These are phyloP conservation scores for Hirudinaria manillensis DNA, from an alignment of 2,888 invertebrate genomes.

Conservation along the genomic window DNA sequence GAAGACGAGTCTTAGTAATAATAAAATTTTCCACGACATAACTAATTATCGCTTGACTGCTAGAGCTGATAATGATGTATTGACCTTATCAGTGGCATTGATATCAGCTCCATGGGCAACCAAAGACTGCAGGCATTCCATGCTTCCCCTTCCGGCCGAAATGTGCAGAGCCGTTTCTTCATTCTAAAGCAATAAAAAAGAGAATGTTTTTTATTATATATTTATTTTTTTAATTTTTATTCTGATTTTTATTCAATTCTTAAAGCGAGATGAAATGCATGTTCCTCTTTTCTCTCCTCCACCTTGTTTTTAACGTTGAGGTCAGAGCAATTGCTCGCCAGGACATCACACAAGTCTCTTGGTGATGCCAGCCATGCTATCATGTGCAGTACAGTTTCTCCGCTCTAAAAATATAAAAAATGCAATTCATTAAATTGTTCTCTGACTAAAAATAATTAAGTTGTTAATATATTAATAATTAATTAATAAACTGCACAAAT, in stretches of 20 bases:
- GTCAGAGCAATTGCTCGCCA: neutral
- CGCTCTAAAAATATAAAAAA: slow-evolving; percentile 47
- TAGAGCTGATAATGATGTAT: neutral
- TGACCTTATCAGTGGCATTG: slow-evolving; percentile 57
- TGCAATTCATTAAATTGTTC: neutral
- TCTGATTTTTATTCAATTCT: neutral
- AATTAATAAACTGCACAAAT: slow-evolving; percentile 1
- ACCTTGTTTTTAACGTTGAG: slow-evolving; percentile 28
- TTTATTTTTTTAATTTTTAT: neutral
- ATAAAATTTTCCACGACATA: too few relatives aligned
- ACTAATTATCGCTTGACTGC: neutral
- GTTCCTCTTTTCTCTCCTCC: neutral
- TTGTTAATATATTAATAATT: neutral
- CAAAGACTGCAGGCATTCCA: slow-evolving; percentile 57
- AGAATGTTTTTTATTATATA: neutral
- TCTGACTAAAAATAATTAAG: neutral
- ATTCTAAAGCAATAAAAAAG: slow-evolving; percentile 52
- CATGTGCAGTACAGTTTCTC: slow-evolving; percentile 59
- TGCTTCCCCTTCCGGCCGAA: slow-evolving; percentile 58
- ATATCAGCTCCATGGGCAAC: slow-evolving; percentile 57
- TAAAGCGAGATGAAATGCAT: neutral
- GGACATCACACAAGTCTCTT: slow-evolving; percentile 30
- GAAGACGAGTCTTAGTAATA: too few relatives aligned
- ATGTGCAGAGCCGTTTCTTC: slow-evolving; percentile 59
- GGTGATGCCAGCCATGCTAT: slow-evolving; percentile 58